Evolutionary conservation across 2,113 vertebrate genomes (phyloP).

Genomic region (Pristiophorus japonicus): DNA sequence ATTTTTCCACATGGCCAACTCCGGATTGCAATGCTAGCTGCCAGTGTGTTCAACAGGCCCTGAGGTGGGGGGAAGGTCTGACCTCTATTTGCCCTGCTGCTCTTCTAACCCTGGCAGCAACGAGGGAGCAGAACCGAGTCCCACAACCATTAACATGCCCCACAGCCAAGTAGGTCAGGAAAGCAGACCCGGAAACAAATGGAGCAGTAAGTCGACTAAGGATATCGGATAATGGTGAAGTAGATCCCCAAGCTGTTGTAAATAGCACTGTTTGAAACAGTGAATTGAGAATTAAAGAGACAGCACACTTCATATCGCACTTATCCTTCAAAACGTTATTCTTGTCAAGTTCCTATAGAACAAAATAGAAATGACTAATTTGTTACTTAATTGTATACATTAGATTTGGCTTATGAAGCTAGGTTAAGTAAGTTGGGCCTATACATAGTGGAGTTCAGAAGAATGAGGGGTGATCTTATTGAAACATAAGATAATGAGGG

Average conservation of each 20-base stretch:
- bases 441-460: no score
- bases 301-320: neutral
- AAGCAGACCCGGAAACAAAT: neutral
- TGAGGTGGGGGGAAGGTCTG: neutral
- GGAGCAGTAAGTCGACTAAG: neutral
- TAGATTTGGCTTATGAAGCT: no score
- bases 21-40: neutral
- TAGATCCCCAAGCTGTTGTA: neutral
- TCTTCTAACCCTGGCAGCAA: neutral
- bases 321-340: neutral
- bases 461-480: no score
- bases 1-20: neutral
- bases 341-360: neutral
- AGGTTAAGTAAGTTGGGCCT: no score
- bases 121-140: neutral
- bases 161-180: neutral
- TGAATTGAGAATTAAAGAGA: neutral
- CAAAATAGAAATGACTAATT: neutral
- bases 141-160: neutral
- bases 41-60: neutral
- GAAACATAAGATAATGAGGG: no score
- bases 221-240: neutral
- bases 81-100: neutral
- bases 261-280: neutral
- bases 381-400: neutral